A percentile compares a stretch with the other conserved stretches of the same genome.
Conservation (phyloP, 2,797 vertebrate genomes). For the Danio jaintianensis region DNA sequence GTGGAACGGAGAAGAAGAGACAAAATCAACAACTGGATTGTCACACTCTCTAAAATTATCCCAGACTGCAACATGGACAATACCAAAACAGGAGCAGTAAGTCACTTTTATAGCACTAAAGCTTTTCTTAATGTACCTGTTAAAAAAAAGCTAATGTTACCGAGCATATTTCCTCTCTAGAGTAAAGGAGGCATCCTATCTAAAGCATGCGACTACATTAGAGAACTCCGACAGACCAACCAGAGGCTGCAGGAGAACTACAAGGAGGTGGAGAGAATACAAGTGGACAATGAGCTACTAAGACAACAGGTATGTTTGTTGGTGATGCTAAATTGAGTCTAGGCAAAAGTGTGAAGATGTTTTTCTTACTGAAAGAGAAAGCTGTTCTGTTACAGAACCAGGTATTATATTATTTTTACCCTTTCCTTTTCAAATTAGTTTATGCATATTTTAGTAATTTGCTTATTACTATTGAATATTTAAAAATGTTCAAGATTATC, state of each 20-base stretch:
- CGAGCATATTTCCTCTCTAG: slow-evolving; percentile 64
- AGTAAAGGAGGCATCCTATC: slow-evolving; percentile 95
- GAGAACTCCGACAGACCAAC: slow-evolving; percentile 91
- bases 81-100: slow-evolving; percentile 87
- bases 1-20: slow-evolving; percentile 84
- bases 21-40: slow-evolving; percentile 87
- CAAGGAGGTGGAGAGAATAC: slow-evolving; percentile 90
- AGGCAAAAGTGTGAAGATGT: too few species aligned
- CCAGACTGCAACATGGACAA: slow-evolving; percentile 84
- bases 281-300: slow-evolving; percentile 92
- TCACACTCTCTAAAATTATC: slow-evolving; percentile 86
- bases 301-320: slow-evolving; percentile 84
- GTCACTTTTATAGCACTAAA: not conserved
- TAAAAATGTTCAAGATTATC: too few species aligned
- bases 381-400: too few species aligned
- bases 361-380: too few species aligned
- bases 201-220: slow-evolving; percentile 93
- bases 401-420: too few species aligned
- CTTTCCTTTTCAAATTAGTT: too few species aligned
- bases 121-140: not conserved
- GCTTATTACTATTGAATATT: too few species aligned
- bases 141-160: not conserved
- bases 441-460: too few species aligned
- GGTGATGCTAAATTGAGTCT: not conserved
- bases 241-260: slow-evolving; percentile 91